These are phyloP conservation scores for Triplophysa siluroides DNA, from an alignment of 2,113 vertebrate species.

Conservation along the genomic window DNA sequence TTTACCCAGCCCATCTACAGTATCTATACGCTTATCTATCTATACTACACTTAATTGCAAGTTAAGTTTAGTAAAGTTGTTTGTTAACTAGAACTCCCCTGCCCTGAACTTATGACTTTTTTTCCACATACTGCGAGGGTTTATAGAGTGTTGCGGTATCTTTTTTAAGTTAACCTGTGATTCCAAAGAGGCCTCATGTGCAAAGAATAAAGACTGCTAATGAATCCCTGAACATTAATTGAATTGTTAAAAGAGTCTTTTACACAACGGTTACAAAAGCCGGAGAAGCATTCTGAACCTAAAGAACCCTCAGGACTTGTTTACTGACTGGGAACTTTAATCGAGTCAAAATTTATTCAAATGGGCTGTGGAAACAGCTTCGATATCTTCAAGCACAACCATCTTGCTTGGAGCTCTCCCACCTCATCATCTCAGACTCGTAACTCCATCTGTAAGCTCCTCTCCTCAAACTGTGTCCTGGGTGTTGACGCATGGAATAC, in stretches of 20 bases:
- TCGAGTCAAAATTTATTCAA: slow-evolving; percentile 22
- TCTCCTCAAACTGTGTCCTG: slow-evolving; percentile 28
- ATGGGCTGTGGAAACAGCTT: neutral
- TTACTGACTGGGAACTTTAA: neutral
- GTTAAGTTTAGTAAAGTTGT: no score
- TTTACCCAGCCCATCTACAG: no score
- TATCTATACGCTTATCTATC: no score
- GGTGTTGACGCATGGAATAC: slow-evolving; percentile 37
- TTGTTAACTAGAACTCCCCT: neutral
- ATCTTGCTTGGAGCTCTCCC: neutral
- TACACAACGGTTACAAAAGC: neutral
- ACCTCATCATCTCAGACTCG: slow-evolving; percentile 36
- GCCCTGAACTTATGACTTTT: neutral
- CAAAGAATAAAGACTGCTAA: neutral
- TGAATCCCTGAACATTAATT: slow-evolving; percentile 8
- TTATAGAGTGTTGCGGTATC: neutral
- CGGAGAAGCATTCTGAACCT: neutral
- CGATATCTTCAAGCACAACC: neutral
- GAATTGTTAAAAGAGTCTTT: neutral
- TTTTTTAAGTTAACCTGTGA: slow-evolving; percentile 2
- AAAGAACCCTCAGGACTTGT: slow-evolving; percentile 21
- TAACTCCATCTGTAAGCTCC: slow-evolving; percentile 31
- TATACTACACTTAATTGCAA: no score
- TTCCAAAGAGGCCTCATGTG: neutral
- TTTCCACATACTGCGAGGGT: neutral